Conservation (phyloP, 2,113 vertebrate species). For the Poecile atricapillus region DNA sequence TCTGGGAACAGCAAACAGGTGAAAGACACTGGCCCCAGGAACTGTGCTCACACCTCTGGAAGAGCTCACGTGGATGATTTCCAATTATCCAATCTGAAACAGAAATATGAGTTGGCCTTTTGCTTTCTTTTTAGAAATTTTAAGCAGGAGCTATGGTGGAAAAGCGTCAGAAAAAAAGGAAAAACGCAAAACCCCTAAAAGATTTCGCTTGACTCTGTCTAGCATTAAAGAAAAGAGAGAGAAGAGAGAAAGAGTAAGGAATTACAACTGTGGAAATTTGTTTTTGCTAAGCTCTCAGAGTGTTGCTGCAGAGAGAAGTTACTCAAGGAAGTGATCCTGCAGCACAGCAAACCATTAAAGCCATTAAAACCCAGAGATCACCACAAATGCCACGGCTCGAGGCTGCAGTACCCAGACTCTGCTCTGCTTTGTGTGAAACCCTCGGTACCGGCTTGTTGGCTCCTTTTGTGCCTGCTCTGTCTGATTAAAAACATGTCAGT, state of each 20-base stretch:
- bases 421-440: not conserved
- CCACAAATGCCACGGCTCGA: not conserved
- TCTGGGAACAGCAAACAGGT: not conserved
- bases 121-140: not conserved
- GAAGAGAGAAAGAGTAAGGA: not conserved
- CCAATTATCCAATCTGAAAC: not conserved
- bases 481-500: not conserved
- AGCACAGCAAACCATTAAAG: not conserved
- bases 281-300: not conserved
- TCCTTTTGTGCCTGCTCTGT: not conserved
- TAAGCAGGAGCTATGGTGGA: not conserved
- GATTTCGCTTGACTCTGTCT: not conserved
- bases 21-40: not conserved
- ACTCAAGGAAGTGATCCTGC: not conserved
- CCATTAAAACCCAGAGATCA: not conserved
- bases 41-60: not conserved
- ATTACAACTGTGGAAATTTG: not conserved
- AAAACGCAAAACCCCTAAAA: not conserved
- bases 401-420: not conserved
- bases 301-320: not conserved
- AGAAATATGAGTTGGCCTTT: not conserved
- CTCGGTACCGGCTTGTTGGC: accelerated
- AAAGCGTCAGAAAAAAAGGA: not conserved
- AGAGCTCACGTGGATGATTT: not conserved
- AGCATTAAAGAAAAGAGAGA: not conserved